phyloP scores from a whole-genome alignment of 2,888 invertebrate genomes.

The Gonocerus acuteangulatus region DNA sequence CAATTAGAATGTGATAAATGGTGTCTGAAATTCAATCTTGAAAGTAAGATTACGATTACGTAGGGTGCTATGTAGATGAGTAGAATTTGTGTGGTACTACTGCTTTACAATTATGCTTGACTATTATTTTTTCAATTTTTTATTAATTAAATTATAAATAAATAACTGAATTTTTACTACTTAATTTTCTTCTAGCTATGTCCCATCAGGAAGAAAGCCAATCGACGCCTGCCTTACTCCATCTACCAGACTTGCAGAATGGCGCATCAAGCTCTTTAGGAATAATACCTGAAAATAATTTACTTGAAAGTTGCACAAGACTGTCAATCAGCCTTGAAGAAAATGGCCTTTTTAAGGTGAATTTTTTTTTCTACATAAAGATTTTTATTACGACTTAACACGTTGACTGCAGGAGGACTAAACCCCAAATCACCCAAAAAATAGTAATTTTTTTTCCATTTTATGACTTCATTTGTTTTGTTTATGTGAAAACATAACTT shows the following conservation, averaged over 20 bases:
- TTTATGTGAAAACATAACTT: too few relatives aligned
- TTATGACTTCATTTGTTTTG: too few relatives aligned
- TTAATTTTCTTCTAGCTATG: conserved; percentile 47
- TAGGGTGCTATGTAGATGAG: too few relatives aligned
- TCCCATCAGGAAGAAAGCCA: conserved; percentile 83
- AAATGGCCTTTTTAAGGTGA: conserved; percentile 64
- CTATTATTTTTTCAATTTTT: too few relatives aligned
- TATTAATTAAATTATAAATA: too few relatives aligned
- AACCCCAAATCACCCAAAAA: too few relatives aligned
- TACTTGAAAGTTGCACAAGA: conserved; percentile 76
- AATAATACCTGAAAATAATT: conserved; percentile 77
- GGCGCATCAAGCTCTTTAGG: conserved; percentile 55
- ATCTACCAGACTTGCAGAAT: conserved; percentile 47
- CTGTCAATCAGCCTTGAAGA: conserved; percentile 82
- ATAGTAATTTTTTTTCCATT: too few relatives aligned
- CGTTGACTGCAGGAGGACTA: too few relatives aligned
- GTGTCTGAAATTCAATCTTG: conserved; percentile 73
- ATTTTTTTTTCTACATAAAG: conserved; percentile 13
- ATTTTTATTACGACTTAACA: too few relatives aligned
- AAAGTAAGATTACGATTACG: conserved; percentile 53
- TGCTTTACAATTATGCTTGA: too few relatives aligned
- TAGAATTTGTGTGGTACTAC: too few relatives aligned
- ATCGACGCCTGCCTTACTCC: conserved; percentile 75
- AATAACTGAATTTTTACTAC: too few relatives aligned
- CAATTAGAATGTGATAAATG: conserved; percentile 84